Evolutionary conservation across 1,140 invertebrate genomes (phyloP).

Genomic region (Aphidius ervi): DNA sequence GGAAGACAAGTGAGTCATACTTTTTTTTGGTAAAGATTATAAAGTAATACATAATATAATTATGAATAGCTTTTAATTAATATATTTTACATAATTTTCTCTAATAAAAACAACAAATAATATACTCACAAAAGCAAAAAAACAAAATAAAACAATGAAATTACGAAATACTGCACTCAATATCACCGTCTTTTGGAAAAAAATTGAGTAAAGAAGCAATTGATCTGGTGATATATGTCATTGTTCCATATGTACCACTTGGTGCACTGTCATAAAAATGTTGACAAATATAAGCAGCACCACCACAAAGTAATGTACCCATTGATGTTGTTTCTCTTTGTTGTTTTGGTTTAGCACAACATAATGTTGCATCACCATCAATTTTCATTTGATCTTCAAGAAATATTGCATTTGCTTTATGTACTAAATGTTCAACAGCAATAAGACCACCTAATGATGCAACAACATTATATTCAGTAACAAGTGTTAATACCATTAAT

Average conservation of each 20-base stretch:
- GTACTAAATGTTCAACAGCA: conserved; percentile 87
- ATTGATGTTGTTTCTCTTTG: conserved; percentile 58
- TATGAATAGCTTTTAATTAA: too few species aligned
- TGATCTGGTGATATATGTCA: conserved; percentile 93
- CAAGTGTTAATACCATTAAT: conserved; percentile 89
- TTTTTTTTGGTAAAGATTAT: too few species aligned
- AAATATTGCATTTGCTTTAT: conserved; percentile 92
- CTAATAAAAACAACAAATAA: too few species aligned
- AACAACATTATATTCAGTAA: conserved; percentile 84
- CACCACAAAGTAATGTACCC: conserved; percentile 76
- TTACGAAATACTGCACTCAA: conserved; percentile 71
- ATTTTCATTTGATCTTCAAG: conserved; percentile 88
- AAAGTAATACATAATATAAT: too few species aligned
- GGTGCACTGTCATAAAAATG: conserved; percentile 98
- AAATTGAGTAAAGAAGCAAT: conserved; percentile 72
- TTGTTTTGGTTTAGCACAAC: conserved; percentile 75
- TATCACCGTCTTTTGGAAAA: conserved; percentile 69
- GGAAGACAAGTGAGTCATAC: too few species aligned
- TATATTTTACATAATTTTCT: too few species aligned
- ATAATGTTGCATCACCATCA: conserved; percentile 85
- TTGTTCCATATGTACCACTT: conserved; percentile 93
- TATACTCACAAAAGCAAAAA: too few species aligned
- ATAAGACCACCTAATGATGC: conserved; percentile 76
- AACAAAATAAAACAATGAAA: conserved; percentile 3
- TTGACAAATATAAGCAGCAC: conserved; percentile 91